A percentile compares a stretch with the other conserved stretches of the same genome.
phyloP scores from a whole-genome alignment of 2,888 invertebrate genomes.

The Oxystoma pomonae region DNA sequence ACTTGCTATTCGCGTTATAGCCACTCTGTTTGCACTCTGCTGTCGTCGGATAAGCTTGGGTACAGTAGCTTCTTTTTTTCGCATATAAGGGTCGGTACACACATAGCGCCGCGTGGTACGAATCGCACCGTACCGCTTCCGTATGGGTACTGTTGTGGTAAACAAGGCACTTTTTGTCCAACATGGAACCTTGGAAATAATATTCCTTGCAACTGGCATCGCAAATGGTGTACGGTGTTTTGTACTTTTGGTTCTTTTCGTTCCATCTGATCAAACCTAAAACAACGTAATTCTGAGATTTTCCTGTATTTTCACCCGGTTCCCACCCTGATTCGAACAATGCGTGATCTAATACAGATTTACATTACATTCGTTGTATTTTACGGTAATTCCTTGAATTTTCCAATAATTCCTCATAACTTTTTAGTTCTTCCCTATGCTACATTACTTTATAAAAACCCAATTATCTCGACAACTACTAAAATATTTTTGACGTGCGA shows the following conservation, averaged over 20 bases:
- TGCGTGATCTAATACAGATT: too few relatives aligned
- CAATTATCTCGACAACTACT: too few relatives aligned
- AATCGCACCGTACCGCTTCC: constrained; percentile 30
- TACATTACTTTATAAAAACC: too few relatives aligned
- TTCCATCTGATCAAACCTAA: constrained; percentile 28
- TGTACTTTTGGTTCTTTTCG: constrained; percentile 25
- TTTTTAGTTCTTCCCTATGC: too few relatives aligned
- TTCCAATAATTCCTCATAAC: too few relatives aligned
- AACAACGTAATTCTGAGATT: too few relatives aligned
- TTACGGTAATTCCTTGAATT: too few relatives aligned
- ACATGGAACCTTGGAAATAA: constrained; percentile 18
- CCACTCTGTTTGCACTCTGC: constrained; percentile 27
- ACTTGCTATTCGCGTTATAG: constrained; percentile 28
- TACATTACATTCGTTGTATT: too few relatives aligned
- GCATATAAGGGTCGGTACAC: constrained; percentile 26
- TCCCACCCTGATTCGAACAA: too few relatives aligned
- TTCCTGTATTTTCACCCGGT: too few relatives aligned
- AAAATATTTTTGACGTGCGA: too few relatives aligned
- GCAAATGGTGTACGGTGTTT: constrained; percentile 19
- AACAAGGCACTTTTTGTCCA: constrained; percentile 31
- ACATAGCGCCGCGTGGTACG: constrained; percentile 29
- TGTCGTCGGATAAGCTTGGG: constrained; percentile 16
- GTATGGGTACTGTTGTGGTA: constrained; percentile 26
- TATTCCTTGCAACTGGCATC: constrained; percentile 18
- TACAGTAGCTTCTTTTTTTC: constrained; percentile 24